Percentiles rank a stretch among this genome's conserved stretches.
Evolutionary conservation across 2,797 vertebrate species (phyloP).

Genomic region (Capromys pilorides): DNA sequence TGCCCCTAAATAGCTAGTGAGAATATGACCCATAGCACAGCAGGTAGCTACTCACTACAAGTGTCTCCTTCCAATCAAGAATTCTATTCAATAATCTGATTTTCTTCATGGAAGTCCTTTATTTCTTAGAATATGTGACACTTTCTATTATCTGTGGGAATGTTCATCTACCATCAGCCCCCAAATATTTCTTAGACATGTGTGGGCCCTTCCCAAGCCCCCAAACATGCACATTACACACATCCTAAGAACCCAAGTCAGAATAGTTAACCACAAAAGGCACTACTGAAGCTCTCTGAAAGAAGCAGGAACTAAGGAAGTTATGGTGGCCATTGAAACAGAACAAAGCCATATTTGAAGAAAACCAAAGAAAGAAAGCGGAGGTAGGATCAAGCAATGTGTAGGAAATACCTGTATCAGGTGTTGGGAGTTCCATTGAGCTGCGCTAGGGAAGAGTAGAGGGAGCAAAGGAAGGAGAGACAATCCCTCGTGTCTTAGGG

Average conservation of each 20-base stretch:
- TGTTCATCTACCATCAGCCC: not conserved
- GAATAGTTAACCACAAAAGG: not conserved
- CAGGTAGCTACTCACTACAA: not conserved
- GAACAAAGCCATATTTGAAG: not conserved
- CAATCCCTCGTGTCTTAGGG: not conserved
- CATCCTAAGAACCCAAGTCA: constrained; percentile 30
- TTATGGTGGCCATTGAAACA: not conserved
- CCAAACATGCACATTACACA: not conserved
- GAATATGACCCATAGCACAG: not conserved
- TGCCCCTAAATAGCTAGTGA: not conserved
- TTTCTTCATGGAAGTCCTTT: not conserved
- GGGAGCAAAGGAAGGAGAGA: not conserved
- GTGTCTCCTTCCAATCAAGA: not conserved
- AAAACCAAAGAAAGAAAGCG: not conserved
- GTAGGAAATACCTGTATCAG: not conserved
- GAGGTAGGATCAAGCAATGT: not conserved
- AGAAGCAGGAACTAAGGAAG: not conserved
- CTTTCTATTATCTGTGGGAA: not conserved
- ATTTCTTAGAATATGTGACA: not conserved
- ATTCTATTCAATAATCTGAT: not conserved
- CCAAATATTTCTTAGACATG: not conserved
- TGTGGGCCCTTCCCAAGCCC: not conserved
- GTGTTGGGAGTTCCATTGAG: not conserved
- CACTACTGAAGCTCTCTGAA: not conserved
- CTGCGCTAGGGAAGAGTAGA: not conserved